Evolutionary conservation across 1,140 invertebrate species (phyloP), one percentile per base, ranked within the genome.

Genomic region (Zaprionus ornatus): DNA sequence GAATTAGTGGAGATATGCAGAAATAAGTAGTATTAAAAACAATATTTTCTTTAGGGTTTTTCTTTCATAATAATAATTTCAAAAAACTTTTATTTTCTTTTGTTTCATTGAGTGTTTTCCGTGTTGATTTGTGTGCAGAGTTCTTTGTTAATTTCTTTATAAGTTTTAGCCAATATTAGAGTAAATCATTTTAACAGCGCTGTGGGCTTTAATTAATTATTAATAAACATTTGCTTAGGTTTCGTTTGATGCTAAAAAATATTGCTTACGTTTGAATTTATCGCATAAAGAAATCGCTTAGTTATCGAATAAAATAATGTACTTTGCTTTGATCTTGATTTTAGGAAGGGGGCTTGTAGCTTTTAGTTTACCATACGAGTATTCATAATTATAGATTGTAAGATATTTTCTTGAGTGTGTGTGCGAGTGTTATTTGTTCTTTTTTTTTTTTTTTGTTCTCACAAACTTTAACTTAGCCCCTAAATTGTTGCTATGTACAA

Each of bases 241-340:
- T 64, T 63, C 65, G 69, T 60, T 45, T 66, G 77, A 80, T 68
- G 77, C 79, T 81, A 86, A 85, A 59, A 82, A 73, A 71, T 85
- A 85, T 86, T 86, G 83, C 83, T 86, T 87, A 71, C 78, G 35
- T 64, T 86, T 73, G 66, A 75, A 80, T 79, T 54, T 50, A 61
- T 57, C 27, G 59, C 54, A 40, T 64, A 73, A 69, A 21, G 9
- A 59, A 74, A 68, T 45, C 63, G 32, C 42, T 71, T 42, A 52
- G 32, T 66, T 37, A 48, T 37, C 45, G 25, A 74, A 42, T 40
- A 35, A 40, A 66, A 45, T 54, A 71, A 71, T 29, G 32, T 29
- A n/a, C n/a, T 9, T 45, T 17, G n/a, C n/a, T 42, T 42, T 42
- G n/a, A 45, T 45, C 19, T 50, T 19, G 9, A 4, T 4, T 50